Percentiles rank a stretch among this genome's conserved stretches.
Evolutionary conservation across 2,797 vertebrate genomes (phyloP).

Genomic region (Galaxias olidus): DNA sequence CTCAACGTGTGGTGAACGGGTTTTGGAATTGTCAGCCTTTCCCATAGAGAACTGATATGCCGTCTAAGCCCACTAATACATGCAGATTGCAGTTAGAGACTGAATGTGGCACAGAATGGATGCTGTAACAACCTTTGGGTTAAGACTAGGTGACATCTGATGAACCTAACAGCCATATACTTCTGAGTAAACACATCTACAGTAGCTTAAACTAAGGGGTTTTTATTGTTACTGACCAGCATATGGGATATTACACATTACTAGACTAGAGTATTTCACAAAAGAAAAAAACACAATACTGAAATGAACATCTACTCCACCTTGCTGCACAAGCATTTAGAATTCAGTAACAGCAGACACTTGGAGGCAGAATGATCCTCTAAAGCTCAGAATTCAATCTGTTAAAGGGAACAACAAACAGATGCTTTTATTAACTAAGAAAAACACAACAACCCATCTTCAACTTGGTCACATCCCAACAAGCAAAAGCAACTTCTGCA

Average conservation of each 20-base stretch:
- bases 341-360: conserved; percentile 49
- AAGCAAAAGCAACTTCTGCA: conserved; percentile 34
- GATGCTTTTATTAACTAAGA: conserved; percentile 61
- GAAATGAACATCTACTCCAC: conserved; percentile 7
- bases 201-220: no score
- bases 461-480: conserved; percentile 20
- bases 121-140: conserved; percentile 24
- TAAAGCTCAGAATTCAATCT: conserved; percentile 52
- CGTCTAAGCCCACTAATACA: conserved; percentile 32
- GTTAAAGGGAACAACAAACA: conserved; percentile 52
- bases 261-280: neutral
- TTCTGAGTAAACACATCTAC: no score
- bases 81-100: conserved; percentile 45
- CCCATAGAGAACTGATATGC: neutral
- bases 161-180: no score
- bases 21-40: neutral
- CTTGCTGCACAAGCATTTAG: conserved; percentile 23
- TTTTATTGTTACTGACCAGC: conserved; percentile 2
- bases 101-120: conserved; percentile 27
- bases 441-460: conserved; percentile 30
- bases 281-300: conserved; percentile 5
- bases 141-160: neutral
- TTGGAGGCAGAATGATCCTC: conserved; percentile 40
- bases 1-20: neutral
- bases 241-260: neutral